phyloP scores from a whole-genome alignment of 2,113 vertebrate genomes.

The Cyphomyrus discorhynchus region DNA sequence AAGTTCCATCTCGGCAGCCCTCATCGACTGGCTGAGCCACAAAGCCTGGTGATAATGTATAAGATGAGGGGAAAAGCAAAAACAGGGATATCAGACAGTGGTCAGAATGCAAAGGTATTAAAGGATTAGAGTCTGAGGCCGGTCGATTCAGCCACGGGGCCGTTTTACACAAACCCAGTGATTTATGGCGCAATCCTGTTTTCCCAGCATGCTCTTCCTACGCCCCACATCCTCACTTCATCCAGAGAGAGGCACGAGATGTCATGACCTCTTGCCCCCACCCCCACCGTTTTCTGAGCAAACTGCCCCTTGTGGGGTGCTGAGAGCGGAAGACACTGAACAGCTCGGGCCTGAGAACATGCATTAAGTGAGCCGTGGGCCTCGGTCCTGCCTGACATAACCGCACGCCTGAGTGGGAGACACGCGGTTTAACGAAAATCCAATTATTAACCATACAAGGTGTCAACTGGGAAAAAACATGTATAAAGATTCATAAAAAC shows the following conservation, averaged over 20 bases:
- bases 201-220: background rate
- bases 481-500: background rate
- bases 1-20: background rate
- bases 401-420: background rate
- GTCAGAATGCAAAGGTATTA: background rate
- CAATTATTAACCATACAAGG: background rate
- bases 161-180: background rate
- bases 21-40: background rate
- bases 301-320: background rate
- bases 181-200: background rate
- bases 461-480: background rate
- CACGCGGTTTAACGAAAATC: background rate
- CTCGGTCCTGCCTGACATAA: background rate
- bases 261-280: background rate
- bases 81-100: background rate
- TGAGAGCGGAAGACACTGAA: background rate
- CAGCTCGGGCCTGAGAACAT: background rate
- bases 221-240: background rate
- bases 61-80: background rate
- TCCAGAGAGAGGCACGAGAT: background rate
- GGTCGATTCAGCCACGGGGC: background rate
- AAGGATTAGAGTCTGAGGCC: background rate
- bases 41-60: background rate
- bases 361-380: background rate
- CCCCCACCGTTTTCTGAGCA: background rate